These are phyloP conservation scores for Pangasius macronema DNA, from an alignment of 2,797 vertebrate genomes.

Conservation along the genomic window DNA sequence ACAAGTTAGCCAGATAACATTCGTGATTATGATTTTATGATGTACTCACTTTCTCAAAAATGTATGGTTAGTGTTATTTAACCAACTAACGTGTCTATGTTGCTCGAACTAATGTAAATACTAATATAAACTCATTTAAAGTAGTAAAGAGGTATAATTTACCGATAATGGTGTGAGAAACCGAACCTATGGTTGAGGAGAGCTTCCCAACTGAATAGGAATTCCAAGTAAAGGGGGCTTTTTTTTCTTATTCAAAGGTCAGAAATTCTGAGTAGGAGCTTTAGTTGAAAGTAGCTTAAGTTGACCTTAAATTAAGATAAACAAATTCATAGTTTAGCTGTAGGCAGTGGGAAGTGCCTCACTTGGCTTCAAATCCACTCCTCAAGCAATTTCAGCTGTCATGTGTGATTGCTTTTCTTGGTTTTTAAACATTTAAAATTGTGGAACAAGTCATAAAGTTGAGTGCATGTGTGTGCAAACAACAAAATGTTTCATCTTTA, in stretches of 20 bases:
- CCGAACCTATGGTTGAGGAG: background rate
- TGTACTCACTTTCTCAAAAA: background rate
- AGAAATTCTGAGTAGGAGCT: background rate
- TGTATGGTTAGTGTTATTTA: background rate
- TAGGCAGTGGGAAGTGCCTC: background rate
- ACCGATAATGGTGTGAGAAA: background rate
- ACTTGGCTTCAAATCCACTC: background rate
- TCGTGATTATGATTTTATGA: background rate
- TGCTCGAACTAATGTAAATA: background rate
- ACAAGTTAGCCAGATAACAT: background rate
- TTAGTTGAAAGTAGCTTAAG: background rate
- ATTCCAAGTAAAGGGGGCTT: background rate
- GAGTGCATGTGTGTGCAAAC: background rate
- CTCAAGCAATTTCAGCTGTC: slow-evolving; percentile 1
- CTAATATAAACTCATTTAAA: background rate
- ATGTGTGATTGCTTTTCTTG: background rate
- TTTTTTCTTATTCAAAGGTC: background rate
- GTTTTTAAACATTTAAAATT: background rate
- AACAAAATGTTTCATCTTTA: background rate
- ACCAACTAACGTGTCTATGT: background rate
- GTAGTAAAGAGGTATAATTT: background rate
- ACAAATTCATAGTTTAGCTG: background rate
- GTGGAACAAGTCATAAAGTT: background rate
- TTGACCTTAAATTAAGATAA: background rate
- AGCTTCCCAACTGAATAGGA: background rate